Evolutionary conservation across 2,113 vertebrate genomes (phyloP), one percentile per base, ranked within the genome.

Genomic region (Pachycephala philippinensis): DNA sequence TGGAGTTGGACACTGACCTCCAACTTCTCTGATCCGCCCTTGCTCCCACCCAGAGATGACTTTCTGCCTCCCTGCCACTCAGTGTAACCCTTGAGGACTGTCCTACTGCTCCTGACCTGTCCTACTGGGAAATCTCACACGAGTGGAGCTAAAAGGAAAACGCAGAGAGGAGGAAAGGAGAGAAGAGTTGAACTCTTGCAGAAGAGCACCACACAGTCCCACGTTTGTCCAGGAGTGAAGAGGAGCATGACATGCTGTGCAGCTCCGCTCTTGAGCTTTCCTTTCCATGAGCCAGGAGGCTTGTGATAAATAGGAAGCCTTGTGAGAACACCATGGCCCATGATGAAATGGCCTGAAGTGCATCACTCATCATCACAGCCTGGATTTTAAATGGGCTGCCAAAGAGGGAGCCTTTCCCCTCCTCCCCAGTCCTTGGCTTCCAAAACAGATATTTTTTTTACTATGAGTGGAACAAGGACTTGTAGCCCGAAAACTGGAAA

Each of bases 241-340:
- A 76, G 47, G 33, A 89, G 39, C 33, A 52, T 1, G 9, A 50
- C 2, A 19, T 13, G 23, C 57, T 52, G 27, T 6, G 9, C 1
- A 6, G 28, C 37, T 78, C 40, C 42, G 63, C 49, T 47, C 59
- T 74, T n/a, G 47, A 59, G 63, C 52, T 84, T 31, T 85, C 54
- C 33, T 19, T 49, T 31, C 53, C 3, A 0, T 19, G 44, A 87
- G 40, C 5, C 1, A 39, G 27, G 35, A 66, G 31, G 40, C 30
- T 83, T n/a, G 20, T 84, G 66, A 57, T 68, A 42, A 87, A 60
- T 39, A 76, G 77, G 60, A 74, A 89, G n/a, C 72, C 56, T 68
- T 5, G 2, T 66, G 78, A 71, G 69, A 95, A 71, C 50, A 83
- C 37, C 26, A 7, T 13, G 49, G 84, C 69, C 45, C 0, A 0